Percentiles rank a stretch among this genome's conserved stretches.
Conservation (phyloP, 2,113 vertebrate species). For the Lagopus leucura region DNA sequence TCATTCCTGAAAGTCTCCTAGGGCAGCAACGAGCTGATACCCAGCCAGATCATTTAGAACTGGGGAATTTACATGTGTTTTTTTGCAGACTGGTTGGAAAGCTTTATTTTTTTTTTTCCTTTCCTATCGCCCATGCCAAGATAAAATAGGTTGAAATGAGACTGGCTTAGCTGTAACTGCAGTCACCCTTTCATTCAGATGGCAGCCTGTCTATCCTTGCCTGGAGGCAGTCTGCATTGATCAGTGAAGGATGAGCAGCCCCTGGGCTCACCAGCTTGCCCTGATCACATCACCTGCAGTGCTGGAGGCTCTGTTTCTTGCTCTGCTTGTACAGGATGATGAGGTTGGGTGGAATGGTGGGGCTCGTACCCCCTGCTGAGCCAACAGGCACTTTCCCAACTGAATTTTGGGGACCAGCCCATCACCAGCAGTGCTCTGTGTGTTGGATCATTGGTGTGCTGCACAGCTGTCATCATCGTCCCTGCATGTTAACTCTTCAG, state of each 20-base stretch:
- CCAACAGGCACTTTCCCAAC: background rate
- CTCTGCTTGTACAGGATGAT: background rate
- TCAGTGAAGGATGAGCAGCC: background rate
- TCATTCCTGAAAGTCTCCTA: constrained; percentile 39
- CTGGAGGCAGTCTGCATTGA: fast-evolving
- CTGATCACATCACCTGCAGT: background rate
- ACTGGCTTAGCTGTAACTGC: constrained; percentile 12
- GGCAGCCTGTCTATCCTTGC: background rate
- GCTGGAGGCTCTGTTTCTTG: background rate
- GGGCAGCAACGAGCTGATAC: background rate
- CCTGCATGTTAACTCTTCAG: background rate
- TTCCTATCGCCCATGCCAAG: background rate
- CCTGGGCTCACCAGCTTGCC: background rate
- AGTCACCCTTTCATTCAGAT: background rate
- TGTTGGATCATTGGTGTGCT: background rate
- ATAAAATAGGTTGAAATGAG: constrained; percentile 29
- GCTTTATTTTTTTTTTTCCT: background rate
- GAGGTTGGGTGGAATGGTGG: background rate
- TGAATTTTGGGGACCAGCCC: background rate
- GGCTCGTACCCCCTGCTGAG: background rate
- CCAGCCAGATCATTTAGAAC: constrained; percentile 9
- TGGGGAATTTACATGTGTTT: constrained; percentile 7
- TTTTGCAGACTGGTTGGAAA: constrained; percentile 12
- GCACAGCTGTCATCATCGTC: background rate
- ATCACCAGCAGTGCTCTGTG: background rate